These are phyloP conservation scores for Holothuria leucospilota DNA, from an alignment of 53 echinoderm and acorn worm species.

Conservation along the genomic window DNA sequence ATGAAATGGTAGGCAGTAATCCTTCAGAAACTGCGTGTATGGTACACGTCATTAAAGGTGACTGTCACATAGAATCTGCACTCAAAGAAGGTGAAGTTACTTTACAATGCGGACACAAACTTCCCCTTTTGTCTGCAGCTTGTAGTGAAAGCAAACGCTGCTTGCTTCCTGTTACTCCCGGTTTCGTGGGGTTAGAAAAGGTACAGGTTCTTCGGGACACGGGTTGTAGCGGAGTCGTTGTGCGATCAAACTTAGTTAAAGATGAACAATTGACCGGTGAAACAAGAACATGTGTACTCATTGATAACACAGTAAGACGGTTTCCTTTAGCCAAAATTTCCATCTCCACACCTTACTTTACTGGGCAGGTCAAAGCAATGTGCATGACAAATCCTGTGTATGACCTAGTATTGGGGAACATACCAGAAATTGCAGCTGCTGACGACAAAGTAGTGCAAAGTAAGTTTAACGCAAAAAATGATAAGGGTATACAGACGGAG, in stretches of 20 bases:
- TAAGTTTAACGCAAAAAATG: too few species aligned
- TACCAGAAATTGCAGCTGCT: neutral
- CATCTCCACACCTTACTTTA: constrained; percentile 50
- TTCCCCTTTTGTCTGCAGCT: too few species aligned
- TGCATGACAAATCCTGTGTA: constrained; percentile 54
- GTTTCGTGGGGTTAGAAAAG: neutral
- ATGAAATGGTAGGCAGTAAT: too few species aligned
- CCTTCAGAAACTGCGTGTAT: too few species aligned
- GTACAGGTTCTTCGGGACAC: constrained; percentile 57
- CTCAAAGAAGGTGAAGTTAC: too few species aligned
- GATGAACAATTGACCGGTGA: neutral
- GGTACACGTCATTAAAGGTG: too few species aligned
- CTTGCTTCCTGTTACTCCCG: neutral
- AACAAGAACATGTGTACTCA: constrained; percentile 28
- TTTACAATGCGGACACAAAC: too few species aligned
- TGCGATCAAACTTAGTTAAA: constrained; percentile 23
- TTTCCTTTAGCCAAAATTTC: constrained; percentile 44
- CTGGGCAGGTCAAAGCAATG: constrained; percentile 20
- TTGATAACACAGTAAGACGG: constrained; percentile 52
- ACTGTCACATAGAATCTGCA: too few species aligned
- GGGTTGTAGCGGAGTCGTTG: constrained; percentile 61
- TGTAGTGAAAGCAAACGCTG: too few species aligned
- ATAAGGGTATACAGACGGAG: too few species aligned
- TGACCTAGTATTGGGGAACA: constrained; percentile 63
- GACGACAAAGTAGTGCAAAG: too few species aligned